Percentiles rank a stretch among this genome's conserved stretches.
phyloP scores from a whole-genome alignment of 1,140 invertebrate genomes.

The Drosophila dunni region DNA sequence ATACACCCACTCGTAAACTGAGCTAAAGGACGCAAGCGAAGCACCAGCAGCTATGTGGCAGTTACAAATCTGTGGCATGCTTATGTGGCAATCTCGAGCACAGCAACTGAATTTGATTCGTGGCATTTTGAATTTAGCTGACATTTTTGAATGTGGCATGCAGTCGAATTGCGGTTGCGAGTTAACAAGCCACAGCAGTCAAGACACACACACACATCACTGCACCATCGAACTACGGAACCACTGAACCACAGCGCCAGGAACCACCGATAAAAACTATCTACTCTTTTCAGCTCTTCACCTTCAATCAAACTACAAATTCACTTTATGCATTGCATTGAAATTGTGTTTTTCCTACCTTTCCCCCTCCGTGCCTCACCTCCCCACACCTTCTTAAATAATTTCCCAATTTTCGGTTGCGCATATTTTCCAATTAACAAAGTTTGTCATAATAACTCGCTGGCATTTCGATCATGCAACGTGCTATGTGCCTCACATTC shows the following conservation, averaged over 20 bases:
- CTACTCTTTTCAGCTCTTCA: background rate
- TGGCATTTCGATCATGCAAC: constrained; percentile 73
- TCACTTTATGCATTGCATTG: background rate
- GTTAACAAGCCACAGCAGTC: constrained; percentile 12
- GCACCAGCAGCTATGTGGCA: background rate
- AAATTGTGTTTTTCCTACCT: background rate
- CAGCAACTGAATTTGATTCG: constrained; percentile 13
- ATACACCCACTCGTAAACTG: constrained; percentile 22
- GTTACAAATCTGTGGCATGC: constrained; percentile 13
- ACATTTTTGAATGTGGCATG: constrained; percentile 31
- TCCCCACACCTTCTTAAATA: too few relatives aligned
- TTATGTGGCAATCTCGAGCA: constrained; percentile 1
- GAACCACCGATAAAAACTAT: too few relatives aligned
- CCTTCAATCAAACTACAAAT: background rate
- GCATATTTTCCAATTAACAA: constrained; percentile 83
- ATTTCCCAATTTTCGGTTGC: constrained; percentile 44
- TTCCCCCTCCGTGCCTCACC: background rate
- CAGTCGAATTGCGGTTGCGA: constrained; percentile 2
- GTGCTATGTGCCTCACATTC: constrained; percentile 68
- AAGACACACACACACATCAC: background rate
- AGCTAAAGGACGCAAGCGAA: background rate
- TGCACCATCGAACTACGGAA: background rate
- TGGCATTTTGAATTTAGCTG: constrained; percentile 24
- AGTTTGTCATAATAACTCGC: constrained; percentile 81
- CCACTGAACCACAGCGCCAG: too few relatives aligned